Evolutionary conservation across 2,797 vertebrate genomes (phyloP).

Genomic region (Syngnathus rostellatus): DNA sequence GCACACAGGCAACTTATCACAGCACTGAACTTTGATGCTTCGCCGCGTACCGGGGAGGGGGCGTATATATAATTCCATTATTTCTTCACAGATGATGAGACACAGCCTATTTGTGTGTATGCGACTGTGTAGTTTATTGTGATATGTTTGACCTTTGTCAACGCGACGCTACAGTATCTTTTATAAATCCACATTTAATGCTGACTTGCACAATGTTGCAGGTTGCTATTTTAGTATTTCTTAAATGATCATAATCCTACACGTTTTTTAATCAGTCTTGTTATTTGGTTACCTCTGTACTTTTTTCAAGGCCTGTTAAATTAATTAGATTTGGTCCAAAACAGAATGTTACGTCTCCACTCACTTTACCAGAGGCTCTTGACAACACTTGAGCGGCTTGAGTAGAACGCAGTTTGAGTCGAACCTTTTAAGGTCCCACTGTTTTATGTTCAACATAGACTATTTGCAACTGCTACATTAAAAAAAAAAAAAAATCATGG

Average conservation of each 20-base stretch:
- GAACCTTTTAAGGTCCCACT: not conserved
- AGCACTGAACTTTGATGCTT: conserved; percentile 73
- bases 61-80: conserved; percentile 81
- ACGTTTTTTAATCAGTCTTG: not conserved
- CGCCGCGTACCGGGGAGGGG: conserved; percentile 50
- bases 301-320: not conserved
- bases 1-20: conserved; percentile 71
- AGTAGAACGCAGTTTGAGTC: no score
- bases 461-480: not conserved
- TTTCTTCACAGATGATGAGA: conserved; percentile 80
- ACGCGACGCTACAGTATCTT: conserved; percentile 25
- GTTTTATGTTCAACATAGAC: not conserved
- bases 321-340: not conserved
- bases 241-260: conserved; percentile 59
- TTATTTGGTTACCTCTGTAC: not conserved
- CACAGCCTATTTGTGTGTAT: conserved; percentile 49
- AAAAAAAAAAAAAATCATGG: no score
- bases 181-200: conserved; percentile 42
- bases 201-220: conserved; percentile 56
- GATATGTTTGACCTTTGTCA: conserved; percentile 30
- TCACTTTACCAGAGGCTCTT: not conserved
- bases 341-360: not conserved
- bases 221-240: conserved; percentile 52
- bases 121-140: conserved; percentile 16
- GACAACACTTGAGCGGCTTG: not conserved